phyloP scores from a whole-genome alignment of 2,888 invertebrate species.

The Agriotes lineatus region DNA sequence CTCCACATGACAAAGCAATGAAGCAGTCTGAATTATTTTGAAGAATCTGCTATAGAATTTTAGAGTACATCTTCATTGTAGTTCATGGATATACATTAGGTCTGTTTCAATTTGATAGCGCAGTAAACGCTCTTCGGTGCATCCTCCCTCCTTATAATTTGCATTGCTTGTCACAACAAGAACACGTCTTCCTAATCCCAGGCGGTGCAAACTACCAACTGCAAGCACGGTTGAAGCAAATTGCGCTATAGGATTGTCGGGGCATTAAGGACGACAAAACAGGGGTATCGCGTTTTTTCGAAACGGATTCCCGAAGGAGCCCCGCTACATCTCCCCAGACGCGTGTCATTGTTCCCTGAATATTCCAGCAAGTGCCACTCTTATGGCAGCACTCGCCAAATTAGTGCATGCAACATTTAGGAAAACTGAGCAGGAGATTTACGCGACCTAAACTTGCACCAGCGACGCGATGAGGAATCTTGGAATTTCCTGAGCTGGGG shows the following conservation, averaged over 20 bases:
- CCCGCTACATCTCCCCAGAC: background rate
- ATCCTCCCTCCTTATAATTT: slow-evolving; percentile 30
- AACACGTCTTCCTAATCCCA: slow-evolving; percentile 19
- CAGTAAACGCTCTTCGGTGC: too few relatives aligned
- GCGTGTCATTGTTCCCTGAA: slow-evolving; percentile 12
- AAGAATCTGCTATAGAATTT: too few relatives aligned
- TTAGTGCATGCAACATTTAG: slow-evolving; percentile 26
- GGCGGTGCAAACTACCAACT: background rate
- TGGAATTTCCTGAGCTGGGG: slow-evolving; percentile 36
- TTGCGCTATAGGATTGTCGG: slow-evolving; percentile 17
- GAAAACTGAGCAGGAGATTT: slow-evolving; percentile 29
- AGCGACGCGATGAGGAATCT: slow-evolving; percentile 26
- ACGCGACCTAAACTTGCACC: slow-evolving; percentile 28
- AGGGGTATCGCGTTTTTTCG: background rate
- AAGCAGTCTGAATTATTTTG: too few relatives aligned
- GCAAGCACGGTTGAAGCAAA: slow-evolving; percentile 16
- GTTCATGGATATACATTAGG: too few relatives aligned
- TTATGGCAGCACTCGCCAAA: slow-evolving; percentile 18
- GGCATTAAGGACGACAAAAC: slow-evolving; percentile 17
- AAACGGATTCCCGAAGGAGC: background rate
- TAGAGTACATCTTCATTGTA: too few relatives aligned
- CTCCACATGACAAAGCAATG: too few relatives aligned
- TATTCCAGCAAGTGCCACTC: slow-evolving; percentile 14
- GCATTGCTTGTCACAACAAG: slow-evolving; percentile 17
- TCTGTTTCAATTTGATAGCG: too few relatives aligned